Percentiles rank a stretch among this genome's conserved stretches.
Conservation (phyloP, 2,113 vertebrate species). For the Cisticola juncidis region DNA sequence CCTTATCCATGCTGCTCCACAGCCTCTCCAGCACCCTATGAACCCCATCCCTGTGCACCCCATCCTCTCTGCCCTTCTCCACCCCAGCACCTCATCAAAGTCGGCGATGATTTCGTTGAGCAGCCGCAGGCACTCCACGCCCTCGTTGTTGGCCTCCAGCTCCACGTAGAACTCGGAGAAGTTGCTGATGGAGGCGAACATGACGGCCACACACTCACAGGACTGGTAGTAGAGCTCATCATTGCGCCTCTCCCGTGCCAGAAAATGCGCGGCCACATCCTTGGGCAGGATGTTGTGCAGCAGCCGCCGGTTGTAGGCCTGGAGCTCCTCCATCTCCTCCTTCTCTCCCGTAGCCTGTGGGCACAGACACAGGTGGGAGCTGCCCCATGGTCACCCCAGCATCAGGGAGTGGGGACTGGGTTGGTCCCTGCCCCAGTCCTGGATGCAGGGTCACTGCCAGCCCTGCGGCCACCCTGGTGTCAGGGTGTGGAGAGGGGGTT, state of each 20-base stretch:
- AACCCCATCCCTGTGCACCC: neutral
- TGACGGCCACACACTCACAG: conserved; percentile 94
- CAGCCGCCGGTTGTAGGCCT: conserved; percentile 93
- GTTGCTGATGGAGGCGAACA: conserved; percentile 98
- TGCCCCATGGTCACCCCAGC: accelerated
- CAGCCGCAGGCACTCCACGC: conserved; percentile 91
- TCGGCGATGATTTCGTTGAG: conserved; percentile 97
- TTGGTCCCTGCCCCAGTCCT: accelerated
- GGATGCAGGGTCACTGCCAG: neutral
- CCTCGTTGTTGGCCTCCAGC: conserved; percentile 96
- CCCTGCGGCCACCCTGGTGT: accelerated
- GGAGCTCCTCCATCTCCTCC: conserved; percentile 97
- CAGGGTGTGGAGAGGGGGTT: too few species aligned
- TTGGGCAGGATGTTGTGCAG: conserved; percentile 96
- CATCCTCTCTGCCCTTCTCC: accelerated
- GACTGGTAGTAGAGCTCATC: conserved; percentile 97
- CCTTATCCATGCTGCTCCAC: neutral
- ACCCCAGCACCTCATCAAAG: conserved; percentile 86
- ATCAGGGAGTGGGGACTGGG: neutral
- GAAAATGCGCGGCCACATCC: conserved; percentile 92
- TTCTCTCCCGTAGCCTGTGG: conserved; percentile 92
- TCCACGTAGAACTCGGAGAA: conserved; percentile 98
- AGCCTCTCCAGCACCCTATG: neutral
- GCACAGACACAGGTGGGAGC: neutral
- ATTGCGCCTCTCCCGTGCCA: conserved; percentile 89